Evolutionary conservation across 2,797 vertebrate species (phyloP).

Genomic region (Mareca penelope): DNA sequence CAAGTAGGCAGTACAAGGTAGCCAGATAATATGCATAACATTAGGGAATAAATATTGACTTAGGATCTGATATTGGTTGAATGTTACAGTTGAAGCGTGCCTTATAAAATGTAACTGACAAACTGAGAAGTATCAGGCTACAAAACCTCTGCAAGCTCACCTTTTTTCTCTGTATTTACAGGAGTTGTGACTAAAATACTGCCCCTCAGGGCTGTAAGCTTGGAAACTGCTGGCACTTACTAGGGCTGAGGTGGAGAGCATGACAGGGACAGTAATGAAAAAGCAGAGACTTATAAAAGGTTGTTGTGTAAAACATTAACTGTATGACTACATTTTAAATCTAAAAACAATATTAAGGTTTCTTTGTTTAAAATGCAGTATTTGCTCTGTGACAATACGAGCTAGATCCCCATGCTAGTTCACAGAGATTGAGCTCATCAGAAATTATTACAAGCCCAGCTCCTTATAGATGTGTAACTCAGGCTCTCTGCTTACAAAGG

Average conservation of each 20-base stretch:
- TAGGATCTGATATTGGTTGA: neutral
- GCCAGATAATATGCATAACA: neutral
- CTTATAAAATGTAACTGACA: neutral
- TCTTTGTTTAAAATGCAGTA: neutral
- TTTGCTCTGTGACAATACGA: neutral
- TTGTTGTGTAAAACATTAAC: neutral
- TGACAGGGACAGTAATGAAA: neutral
- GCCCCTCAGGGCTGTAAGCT: neutral
- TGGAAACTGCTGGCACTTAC: neutral
- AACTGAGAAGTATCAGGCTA: neutral
- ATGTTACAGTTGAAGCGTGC: neutral
- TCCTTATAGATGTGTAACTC: neutral
- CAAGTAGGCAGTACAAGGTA: neutral
- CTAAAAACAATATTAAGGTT: neutral
- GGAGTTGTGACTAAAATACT: neutral
- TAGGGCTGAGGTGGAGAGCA: neutral
- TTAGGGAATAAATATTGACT: conserved; percentile 27
- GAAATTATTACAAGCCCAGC: neutral
- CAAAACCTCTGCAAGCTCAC: neutral
- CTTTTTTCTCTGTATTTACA: neutral
- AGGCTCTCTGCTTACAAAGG: neutral
- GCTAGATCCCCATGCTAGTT: neutral
- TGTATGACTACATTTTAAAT: neutral
- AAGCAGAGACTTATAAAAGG: neutral
- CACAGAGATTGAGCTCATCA: neutral